These are phyloP conservation scores for Aepyceros melampus DNA, from an alignment of 2,113 vertebrate species.

Conservation along the genomic window DNA sequence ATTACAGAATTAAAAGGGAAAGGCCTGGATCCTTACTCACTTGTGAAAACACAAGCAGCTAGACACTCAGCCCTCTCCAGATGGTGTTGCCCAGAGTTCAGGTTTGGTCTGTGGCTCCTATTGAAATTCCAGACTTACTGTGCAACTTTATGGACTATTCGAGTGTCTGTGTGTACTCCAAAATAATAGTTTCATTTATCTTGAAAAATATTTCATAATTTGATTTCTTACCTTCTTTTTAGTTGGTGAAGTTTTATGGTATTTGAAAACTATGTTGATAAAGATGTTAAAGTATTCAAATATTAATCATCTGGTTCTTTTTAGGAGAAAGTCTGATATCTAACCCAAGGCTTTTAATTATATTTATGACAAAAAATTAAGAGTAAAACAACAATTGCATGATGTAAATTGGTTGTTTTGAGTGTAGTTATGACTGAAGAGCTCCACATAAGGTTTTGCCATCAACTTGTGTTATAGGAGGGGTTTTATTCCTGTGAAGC, in stretches of 20 bases:
- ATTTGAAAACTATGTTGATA: constrained; percentile 2
- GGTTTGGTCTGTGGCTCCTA: background rate
- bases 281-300: background rate
- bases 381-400: background rate
- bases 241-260: background rate
- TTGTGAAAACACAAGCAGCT: background rate
- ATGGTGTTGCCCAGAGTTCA: background rate
- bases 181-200: constrained; percentile 25
- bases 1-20: background rate
- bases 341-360: background rate
- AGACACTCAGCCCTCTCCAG: background rate
- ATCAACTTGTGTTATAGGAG: constrained; percentile 81
- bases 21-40: background rate
- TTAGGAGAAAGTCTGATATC: background rate
- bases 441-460: constrained; percentile 17
- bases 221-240: background rate
- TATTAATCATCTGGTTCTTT: constrained; percentile 4
- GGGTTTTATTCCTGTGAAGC: constrained; percentile 90
- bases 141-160: background rate
- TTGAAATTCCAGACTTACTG: background rate
- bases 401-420: constrained; percentile 1
- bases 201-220: background rate
- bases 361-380: constrained; percentile 10
- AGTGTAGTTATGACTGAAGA: background rate
- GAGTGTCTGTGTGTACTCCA: background rate